Evolutionary conservation across 2,888 invertebrate genomes (phyloP).

Genomic region (Aromia moschata): DNA sequence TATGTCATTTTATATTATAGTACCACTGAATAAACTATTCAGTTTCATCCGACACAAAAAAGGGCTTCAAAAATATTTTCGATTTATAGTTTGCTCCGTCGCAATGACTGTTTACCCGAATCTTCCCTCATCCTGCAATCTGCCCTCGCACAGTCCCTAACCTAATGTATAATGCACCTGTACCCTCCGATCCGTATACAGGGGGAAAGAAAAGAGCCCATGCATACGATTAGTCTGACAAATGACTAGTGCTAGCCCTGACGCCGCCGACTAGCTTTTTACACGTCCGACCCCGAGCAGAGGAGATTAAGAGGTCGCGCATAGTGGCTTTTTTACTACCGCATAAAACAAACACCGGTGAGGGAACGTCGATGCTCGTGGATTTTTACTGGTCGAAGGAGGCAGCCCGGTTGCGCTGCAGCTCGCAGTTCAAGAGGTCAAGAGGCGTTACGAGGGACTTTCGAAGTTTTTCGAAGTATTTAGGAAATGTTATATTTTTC

Average conservation of each 20-base stretch:
- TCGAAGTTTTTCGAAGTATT: no score
- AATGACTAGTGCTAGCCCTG: constrained; percentile 7
- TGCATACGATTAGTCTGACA: constrained; percentile 2
- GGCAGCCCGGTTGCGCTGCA: constrained; percentile 2
- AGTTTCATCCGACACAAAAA: no score
- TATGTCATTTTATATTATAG: no score
- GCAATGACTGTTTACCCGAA: no score
- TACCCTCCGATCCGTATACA: background rate
- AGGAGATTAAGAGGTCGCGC: constrained; percentile 40
- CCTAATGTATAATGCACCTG: background rate
- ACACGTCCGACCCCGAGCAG: background rate
- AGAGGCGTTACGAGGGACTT: no score
- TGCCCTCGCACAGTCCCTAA: no score
- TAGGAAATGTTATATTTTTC: no score
- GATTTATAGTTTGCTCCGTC: no score
- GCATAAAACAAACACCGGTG: constrained; percentile 39
- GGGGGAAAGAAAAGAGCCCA: background rate
- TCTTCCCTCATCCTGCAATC: no score
- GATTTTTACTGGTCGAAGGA: constrained; percentile 16
- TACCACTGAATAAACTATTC: no score
- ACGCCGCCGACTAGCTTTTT: background rate
- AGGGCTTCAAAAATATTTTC: no score
- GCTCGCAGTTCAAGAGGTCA: no score
- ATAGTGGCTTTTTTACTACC: constrained; percentile 36
- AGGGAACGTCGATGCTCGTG: constrained; percentile 22